A percentile compares a stretch with the other conserved stretches of the same genome.
Evolutionary conservation across 2,888 invertebrate species (phyloP).

Genomic region (Catocala fraxini): DNA sequence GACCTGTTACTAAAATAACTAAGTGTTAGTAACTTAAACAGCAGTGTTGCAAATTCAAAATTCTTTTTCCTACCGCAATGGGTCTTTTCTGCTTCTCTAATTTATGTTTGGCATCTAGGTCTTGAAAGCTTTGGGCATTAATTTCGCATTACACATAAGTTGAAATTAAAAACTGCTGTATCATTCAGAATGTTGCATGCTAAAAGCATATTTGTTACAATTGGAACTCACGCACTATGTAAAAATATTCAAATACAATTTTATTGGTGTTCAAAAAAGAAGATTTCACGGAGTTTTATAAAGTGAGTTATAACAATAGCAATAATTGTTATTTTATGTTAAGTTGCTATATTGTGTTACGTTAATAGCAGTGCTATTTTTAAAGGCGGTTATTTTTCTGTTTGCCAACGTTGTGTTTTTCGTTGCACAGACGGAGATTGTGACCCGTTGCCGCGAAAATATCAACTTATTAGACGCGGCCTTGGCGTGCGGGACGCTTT

Average conservation of each 20-base stretch:
- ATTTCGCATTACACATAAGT: constrained; percentile 35
- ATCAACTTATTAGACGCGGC: constrained; percentile 93
- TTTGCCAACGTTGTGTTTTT: constrained; percentile 61
- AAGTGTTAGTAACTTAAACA: constrained; percentile 22
- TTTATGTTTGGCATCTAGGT: constrained; percentile 64
- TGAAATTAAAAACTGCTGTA: constrained; percentile 27
- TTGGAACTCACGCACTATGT: constrained; percentile 20
- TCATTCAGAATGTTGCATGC: constrained; percentile 39
- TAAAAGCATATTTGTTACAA: constrained; percentile 15
- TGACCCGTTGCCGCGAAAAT: constrained; percentile 95
- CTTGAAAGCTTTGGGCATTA: constrained; percentile 56
- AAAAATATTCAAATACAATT: constrained; percentile 4
- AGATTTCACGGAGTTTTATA: constrained; percentile 43
- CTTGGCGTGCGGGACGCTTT: constrained; percentile 86
- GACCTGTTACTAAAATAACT: constrained; percentile 32
- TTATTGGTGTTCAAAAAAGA: constrained; percentile 43
- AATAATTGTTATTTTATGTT: constrained; percentile 43
- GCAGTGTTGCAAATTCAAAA: constrained; percentile 53
- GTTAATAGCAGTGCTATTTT: constrained; percentile 32
- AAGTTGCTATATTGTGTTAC: constrained; percentile 31
- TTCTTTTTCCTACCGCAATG: constrained; percentile 52
- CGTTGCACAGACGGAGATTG: constrained; percentile 92
- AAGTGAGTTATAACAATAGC: constrained; percentile 55
- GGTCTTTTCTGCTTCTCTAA: constrained; percentile 69
- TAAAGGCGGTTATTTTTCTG: constrained; percentile 41